These are phyloP conservation scores for Eupeodes corollae DNA, from an alignment of 1,140 invertebrate species.

Conservation along the genomic window DNA sequence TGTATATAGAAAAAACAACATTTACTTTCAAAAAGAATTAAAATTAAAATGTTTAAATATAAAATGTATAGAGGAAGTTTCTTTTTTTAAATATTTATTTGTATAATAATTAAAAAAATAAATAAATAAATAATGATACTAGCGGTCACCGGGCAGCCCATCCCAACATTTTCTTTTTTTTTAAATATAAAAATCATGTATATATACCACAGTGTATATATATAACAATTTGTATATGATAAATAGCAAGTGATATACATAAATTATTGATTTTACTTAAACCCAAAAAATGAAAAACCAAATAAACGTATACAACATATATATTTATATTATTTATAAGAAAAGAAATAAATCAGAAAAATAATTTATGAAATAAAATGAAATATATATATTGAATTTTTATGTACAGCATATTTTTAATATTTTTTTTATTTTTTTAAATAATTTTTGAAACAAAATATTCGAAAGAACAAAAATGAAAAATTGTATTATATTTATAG, in stretches of 20 bases:
- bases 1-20: too few species aligned
- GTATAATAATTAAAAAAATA: constrained; percentile 19
- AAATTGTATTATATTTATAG: too few species aligned
- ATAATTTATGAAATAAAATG: background rate
- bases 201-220: background rate
- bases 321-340: too few species aligned
- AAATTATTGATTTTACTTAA: background rate
- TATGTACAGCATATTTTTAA: too few species aligned
- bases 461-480: too few species aligned
- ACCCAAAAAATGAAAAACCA: background rate
- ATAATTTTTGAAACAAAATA: too few species aligned
- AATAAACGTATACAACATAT: too few species aligned
- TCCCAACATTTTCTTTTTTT: constrained; percentile 35
- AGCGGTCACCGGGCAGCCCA: constrained; percentile 39
- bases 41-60: background rate
- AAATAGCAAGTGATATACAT: background rate
- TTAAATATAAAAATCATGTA: too few species aligned
- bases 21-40: too few species aligned
- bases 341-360: background rate
- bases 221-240: constrained; percentile 1
- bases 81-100: constrained; percentile 2
- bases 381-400: too few species aligned
- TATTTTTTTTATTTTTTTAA: too few species aligned
- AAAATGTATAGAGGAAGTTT: too few species aligned
- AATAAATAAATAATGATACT: constrained; percentile 25